Percentiles rank a stretch among this genome's conserved stretches.
Evolutionary conservation across 2,113 vertebrate species (phyloP).

Genomic region (Phyllostomus hastatus): DNA sequence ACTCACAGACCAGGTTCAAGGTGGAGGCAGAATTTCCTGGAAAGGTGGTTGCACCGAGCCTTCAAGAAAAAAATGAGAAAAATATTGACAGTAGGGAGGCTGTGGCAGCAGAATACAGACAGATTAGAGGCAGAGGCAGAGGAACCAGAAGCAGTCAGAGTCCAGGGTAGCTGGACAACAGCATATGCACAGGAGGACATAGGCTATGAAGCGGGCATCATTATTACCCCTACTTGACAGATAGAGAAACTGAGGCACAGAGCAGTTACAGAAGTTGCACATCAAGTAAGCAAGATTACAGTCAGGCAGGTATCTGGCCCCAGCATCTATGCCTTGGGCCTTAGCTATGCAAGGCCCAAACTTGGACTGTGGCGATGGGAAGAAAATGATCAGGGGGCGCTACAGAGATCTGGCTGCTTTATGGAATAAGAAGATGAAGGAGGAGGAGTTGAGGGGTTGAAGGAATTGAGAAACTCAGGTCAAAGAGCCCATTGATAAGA

Average conservation of each 20-base stretch:
- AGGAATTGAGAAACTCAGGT: neutral
- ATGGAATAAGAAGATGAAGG: neutral
- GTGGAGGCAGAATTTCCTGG: neutral
- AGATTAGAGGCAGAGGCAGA: neutral
- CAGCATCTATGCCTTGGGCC: neutral
- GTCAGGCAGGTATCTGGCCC: neutral
- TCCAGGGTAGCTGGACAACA: neutral
- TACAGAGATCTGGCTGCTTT: neutral
- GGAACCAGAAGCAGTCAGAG: neutral
- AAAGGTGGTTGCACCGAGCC: neutral
- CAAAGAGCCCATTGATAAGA: neutral
- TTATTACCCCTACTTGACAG: neutral
- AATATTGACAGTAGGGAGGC: accelerated
- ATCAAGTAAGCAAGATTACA: neutral
- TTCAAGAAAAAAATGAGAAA: neutral
- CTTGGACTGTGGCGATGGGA: neutral
- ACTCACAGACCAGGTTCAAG: neutral
- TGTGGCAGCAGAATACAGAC: neutral
- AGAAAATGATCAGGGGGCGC: neutral
- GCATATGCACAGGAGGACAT: accelerated
- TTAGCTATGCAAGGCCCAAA: neutral
- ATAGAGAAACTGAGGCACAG: neutral
- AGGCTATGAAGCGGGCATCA: neutral
- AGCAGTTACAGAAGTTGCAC: neutral
- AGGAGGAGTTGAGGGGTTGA: neutral